Base-by-base conservation (phyloP, 1,140 invertebrate species). In the Zaprionus gabonicus region DNA sequence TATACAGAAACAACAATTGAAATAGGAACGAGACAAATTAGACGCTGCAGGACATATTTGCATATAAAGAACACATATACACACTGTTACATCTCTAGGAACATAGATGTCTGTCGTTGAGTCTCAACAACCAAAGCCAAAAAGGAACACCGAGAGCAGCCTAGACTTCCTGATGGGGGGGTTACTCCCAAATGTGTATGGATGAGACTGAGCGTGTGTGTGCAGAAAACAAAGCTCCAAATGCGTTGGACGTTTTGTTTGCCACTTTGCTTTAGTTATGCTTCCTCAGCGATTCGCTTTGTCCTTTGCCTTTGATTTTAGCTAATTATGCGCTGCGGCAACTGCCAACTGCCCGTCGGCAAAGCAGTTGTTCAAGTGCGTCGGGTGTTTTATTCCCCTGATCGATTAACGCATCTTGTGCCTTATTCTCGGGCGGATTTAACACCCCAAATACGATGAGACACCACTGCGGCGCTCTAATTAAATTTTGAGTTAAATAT, bases 221-320 rank as follows among this genome's bases (percentile, higher is more conserved):
- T 59, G 34, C 31, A 13, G 65, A 59, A 51, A 64, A 56, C 66
- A 55, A 12, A 57, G 38, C 67, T 76, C 57, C 46, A 78, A 76
- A 84, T 68, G 63, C 63, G 57, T 53, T 73, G 69, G 80, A 71
- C 83, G 80, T 80, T 87, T 82, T 87, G 80, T 87, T 86, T 87
- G 83, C 77, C 73, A 84, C 78, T 79, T 84, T 73, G 62, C 68
- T 38, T 90, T 81, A 88, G 90, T 90, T 88, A 90, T 90, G 85
- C 84, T 75, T 51, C 65, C 67, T 80, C 81, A 71, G 71, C 57
- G 41, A 51, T 64, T 77, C 57, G 53, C 55, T 64, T 66, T 77
- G 57, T 58, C 34, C 59, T 69, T 60, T 67, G 31, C 36, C 27
- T 74, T 57, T 38, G 62, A 56, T 56, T 63, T 46, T n/a, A n/a